These are phyloP conservation scores for Mugil cephalus DNA, from an alignment of 2,113 vertebrate genomes.

Conservation along the genomic window DNA sequence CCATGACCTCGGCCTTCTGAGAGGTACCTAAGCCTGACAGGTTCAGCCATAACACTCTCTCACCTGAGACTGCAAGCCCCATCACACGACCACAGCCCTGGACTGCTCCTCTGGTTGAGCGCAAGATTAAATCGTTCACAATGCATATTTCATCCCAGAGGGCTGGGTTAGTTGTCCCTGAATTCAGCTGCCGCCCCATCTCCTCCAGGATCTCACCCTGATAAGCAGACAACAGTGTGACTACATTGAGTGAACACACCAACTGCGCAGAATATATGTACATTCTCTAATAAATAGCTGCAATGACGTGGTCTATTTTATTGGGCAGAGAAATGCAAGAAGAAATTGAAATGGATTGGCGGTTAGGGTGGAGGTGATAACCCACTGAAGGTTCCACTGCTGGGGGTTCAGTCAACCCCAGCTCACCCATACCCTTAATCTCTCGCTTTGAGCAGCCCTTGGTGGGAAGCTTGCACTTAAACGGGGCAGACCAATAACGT, in stretches of 20 bases:
- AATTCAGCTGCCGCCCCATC: not conserved
- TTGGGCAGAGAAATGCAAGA: not conserved
- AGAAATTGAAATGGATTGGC: too few species aligned
- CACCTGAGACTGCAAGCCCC: too few species aligned
- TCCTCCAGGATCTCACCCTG: too few species aligned
- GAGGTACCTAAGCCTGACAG: too few species aligned
- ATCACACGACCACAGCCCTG: not conserved
- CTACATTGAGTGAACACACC: not conserved
- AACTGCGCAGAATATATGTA: not conserved
- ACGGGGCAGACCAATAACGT: too few species aligned
- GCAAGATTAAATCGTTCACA: not conserved
- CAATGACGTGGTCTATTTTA: not conserved
- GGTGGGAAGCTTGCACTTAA: too few species aligned
- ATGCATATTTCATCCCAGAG: too few species aligned
- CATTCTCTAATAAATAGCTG: not conserved
- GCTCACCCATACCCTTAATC: too few species aligned
- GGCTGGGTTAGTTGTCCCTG: not conserved
- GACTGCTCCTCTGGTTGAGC: not conserved
- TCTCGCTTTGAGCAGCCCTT: too few species aligned
- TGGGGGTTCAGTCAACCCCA: too few species aligned
- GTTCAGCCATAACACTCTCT: too few species aligned
- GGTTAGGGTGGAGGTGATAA: conserved; percentile 3
- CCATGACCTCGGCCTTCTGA: too few species aligned
- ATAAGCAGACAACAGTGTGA: not conserved
- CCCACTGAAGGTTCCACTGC: not conserved